These are phyloP conservation scores for Philhelius pedissequus DNA, from an alignment of 2,888 invertebrate species.

Conservation along the genomic window DNA sequence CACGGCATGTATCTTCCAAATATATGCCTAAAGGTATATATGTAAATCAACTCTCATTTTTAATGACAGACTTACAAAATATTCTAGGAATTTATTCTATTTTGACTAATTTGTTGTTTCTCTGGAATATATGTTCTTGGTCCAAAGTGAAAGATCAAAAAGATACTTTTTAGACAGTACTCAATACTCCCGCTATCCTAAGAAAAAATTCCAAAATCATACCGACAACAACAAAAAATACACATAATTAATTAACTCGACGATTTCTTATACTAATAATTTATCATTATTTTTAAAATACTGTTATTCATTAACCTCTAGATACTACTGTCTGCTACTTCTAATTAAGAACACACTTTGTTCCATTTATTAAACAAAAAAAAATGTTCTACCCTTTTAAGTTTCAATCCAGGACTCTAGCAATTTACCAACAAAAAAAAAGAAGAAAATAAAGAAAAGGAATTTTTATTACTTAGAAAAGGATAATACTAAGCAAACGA, in stretches of 20 bases:
- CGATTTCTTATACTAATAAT: background rate
- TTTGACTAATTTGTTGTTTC: too few species aligned
- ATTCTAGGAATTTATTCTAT: too few species aligned
- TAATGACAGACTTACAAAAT: too few species aligned
- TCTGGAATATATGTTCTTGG: too few species aligned
- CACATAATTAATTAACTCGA: background rate
- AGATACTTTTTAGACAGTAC: too few species aligned
- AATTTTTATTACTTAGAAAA: constrained; percentile 59
- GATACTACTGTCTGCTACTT: background rate
- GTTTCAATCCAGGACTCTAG: constrained; percentile 38
- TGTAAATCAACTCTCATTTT: too few species aligned
- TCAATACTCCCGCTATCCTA: background rate
- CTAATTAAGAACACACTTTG: constrained; percentile 44
- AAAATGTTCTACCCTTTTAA: constrained; percentile 6
- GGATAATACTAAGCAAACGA: constrained; percentile 9
- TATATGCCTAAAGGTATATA: too few species aligned
- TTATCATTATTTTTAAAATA: constrained; percentile 15
- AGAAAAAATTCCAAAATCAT: background rate
- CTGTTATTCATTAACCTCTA: constrained; percentile 36
- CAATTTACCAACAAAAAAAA: background rate
- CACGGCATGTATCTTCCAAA: too few species aligned
- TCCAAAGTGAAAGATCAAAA: too few species aligned
- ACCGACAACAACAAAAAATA: too few species aligned
- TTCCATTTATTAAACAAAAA: constrained; percentile 25
- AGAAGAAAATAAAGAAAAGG: constrained; percentile 30